Percentiles rank a stretch among this genome's conserved stretches.
Conservation (phyloP, 2,888 invertebrate species). For the Trimorus sp. region DNA sequence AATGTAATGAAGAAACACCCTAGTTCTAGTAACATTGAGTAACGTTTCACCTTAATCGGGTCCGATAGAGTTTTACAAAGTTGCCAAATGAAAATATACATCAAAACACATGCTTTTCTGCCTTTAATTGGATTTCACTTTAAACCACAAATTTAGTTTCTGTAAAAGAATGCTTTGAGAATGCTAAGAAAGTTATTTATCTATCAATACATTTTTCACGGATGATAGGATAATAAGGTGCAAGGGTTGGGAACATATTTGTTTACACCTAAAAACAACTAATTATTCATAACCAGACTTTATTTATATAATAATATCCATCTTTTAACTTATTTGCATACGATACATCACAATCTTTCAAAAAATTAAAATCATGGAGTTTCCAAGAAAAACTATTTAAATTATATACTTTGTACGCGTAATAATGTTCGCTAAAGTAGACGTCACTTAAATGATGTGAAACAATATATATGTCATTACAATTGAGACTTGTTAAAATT, state of each 20-base stretch:
- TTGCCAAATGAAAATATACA: no score
- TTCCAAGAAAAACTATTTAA: constrained; percentile 17
- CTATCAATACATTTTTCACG: no score
- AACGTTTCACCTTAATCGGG: no score
- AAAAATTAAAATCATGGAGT: constrained; percentile 24
- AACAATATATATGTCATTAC: constrained; percentile 17
- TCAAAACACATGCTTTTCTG: no score
- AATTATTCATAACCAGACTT: constrained; percentile 17
- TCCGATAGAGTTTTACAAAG: no score
- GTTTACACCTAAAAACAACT: neutral
- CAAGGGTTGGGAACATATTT: neutral
- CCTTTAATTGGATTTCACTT: no score
- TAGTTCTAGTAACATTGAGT: no score
- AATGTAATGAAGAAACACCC: no score
- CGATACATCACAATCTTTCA: constrained; percentile 18
- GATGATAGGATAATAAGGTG: neutral
- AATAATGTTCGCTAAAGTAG: constrained; percentile 28
- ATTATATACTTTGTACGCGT: constrained; percentile 29
- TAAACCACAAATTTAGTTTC: no score
- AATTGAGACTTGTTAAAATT: constrained; percentile 12
- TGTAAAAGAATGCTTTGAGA: no score
- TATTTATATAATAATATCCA: constrained; percentile 31
- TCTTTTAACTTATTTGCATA: constrained; percentile 18
- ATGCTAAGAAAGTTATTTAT: no score
- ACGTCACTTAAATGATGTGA: constrained; percentile 23